Evolutionary conservation across 2,113 vertebrate species (phyloP).

Genomic region (Lipotes vexillifer): DNA sequence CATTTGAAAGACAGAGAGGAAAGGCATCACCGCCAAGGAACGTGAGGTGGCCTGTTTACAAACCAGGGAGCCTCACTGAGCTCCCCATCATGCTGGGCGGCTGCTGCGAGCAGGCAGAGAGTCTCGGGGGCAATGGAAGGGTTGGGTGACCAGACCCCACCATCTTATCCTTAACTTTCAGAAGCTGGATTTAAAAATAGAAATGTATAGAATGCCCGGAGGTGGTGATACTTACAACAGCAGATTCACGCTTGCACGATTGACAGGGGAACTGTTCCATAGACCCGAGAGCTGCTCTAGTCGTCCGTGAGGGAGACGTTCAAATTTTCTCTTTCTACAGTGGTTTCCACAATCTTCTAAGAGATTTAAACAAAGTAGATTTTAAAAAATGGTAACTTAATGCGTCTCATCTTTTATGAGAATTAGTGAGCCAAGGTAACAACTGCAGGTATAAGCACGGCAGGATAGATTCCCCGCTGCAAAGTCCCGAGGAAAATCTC

Average conservation of each 20-base stretch:
- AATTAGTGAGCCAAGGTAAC: neutral
- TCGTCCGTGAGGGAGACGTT: neutral
- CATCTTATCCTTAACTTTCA: neutral
- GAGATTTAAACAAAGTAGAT: neutral
- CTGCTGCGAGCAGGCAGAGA: neutral
- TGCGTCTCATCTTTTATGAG: neutral
- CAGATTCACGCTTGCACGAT: no score
- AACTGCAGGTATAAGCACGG: neutral
- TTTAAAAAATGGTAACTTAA: neutral
- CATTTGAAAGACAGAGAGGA: neutral
- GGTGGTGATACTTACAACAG: fast-evolving
- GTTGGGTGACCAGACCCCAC: neutral
- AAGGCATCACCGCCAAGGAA: fast-evolving
- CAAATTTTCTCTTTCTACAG: neutral
- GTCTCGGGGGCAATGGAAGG: fast-evolving
- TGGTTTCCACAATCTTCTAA: neutral
- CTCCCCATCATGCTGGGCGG: fast-evolving
- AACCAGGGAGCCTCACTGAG: fast-evolving
- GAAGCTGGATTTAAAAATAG: neutral
- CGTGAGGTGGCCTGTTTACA: fast-evolving
- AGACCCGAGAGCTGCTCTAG: no score
- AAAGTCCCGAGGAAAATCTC: neutral
- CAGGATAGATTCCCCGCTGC: neutral
- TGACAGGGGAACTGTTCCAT: no score
- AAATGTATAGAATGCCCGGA: fast-evolving